Conservation (phyloP, 2,113 vertebrate genomes). For the Cyphomyrus plagiostoma region DNA sequence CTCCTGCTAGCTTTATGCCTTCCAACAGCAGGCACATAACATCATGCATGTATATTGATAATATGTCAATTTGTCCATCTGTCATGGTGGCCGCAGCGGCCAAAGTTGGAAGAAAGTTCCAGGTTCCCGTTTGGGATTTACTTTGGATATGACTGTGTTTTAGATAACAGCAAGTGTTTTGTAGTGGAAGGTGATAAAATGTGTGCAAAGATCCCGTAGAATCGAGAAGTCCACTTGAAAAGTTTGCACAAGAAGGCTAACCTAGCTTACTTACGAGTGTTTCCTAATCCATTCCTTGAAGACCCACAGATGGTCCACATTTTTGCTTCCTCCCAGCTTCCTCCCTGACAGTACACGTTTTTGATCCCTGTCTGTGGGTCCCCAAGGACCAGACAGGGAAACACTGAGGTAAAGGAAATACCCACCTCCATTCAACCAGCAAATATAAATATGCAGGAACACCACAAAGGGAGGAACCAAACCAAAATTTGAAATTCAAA, state of each 20-base stretch:
- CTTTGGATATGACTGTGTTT: neutral
- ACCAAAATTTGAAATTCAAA: neutral
- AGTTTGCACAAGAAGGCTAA: neutral
- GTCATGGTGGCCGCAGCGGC: too few species aligned
- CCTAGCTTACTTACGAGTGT: neutral
- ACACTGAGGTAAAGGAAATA: too few species aligned
- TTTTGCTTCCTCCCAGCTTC: too few species aligned
- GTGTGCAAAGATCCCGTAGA: neutral
- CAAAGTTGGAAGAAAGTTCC: neutral
- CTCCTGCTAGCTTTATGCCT: neutral
- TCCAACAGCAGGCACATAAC: neutral
- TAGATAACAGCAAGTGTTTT: neutral
- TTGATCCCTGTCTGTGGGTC: too few species aligned
- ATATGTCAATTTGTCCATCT: neutral
- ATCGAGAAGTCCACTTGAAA: neutral
- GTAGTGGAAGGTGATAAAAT: neutral
- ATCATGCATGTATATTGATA: neutral
- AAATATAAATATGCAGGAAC: neutral
- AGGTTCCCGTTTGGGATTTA: neutral
- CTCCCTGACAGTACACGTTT: too few species aligned
- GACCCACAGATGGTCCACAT: neutral
- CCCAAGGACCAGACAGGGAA: too few species aligned
- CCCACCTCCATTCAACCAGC: too few species aligned
- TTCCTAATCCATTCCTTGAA: neutral
- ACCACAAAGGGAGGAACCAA: slow-evolving; percentile 11